Conservation (phyloP, 1,140 invertebrate genomes). For the Drosophila lini region DNA sequence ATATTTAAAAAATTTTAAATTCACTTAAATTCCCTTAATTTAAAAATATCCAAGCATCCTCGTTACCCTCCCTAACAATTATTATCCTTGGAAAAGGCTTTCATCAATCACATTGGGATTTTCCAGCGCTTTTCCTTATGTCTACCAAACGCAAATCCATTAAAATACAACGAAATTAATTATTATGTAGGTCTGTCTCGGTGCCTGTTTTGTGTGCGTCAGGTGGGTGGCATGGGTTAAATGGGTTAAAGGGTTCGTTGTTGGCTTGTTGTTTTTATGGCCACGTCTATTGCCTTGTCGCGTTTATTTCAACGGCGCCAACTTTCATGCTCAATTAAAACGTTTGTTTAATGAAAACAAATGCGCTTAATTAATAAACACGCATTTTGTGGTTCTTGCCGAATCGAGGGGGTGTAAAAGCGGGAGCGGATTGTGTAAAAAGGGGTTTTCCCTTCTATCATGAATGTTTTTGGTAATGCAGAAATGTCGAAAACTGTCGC, state of each 20-base stretch:
- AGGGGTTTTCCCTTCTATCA: background rate
- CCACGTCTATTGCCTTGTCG: slow-evolving; percentile 61
- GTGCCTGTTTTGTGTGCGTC: slow-evolving; percentile 16
- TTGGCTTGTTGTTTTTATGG: slow-evolving; percentile 39
- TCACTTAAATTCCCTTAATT: background rate
- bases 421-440: slow-evolving; percentile 27
- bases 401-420: background rate
- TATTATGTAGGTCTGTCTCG: slow-evolving; percentile 55
- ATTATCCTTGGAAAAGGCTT: slow-evolving; percentile 11
- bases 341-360: slow-evolving; percentile 84
- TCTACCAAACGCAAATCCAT: slow-evolving; percentile 68
- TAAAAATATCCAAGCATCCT: background rate
- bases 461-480: slow-evolving; percentile 38
- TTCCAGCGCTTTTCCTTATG: slow-evolving; percentile 53
- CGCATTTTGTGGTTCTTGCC: slow-evolving; percentile 78
- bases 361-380: slow-evolving; percentile 85
- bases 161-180: slow-evolving; percentile 80
- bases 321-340: slow-evolving; percentile 84
- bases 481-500: slow-evolving; percentile 67
- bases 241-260: slow-evolving; percentile 37
- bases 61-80: background rate
- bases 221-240: slow-evolving; percentile 23
- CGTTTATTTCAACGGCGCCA: slow-evolving; percentile 66
- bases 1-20: background rate
- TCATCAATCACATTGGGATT: slow-evolving; percentile 64